These are phyloP conservation scores for Cossypha heuglini DNA, from an alignment of 2,797 vertebrate species.

Conservation along the genomic window DNA sequence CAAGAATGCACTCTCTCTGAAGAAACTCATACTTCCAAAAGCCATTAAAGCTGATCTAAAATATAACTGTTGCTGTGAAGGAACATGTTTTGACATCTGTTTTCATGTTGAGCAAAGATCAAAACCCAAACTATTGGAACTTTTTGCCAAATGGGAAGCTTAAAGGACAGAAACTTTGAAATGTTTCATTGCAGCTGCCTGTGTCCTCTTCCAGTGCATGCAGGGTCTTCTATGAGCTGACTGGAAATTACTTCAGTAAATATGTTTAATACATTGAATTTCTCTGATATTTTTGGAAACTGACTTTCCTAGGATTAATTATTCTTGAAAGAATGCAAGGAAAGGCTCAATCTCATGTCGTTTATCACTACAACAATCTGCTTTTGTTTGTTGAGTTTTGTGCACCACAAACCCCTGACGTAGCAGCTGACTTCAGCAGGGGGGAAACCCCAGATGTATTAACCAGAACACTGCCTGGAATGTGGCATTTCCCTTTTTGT, in stretches of 20 bases:
- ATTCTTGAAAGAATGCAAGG: background rate
- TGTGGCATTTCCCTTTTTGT: background rate
- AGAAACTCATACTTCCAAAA: background rate
- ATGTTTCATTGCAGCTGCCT: background rate
- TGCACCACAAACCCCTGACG: background rate
- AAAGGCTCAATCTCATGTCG: background rate
- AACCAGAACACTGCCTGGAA: background rate
- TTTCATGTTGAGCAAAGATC: background rate
- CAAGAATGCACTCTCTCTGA: background rate
- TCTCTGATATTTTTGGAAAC: background rate
- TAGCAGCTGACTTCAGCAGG: background rate
- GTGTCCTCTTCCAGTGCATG: background rate
- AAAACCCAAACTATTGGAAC: background rate
- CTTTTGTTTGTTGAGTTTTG: background rate
- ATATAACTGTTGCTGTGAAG: background rate
- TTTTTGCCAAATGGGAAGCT: background rate
- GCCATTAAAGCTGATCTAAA: background rate
- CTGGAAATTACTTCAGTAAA: background rate
- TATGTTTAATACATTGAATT: background rate
- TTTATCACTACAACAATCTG: background rate
- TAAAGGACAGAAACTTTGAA: background rate
- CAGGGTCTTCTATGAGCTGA: background rate
- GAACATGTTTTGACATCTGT: background rate
- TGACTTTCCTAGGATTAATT: background rate
- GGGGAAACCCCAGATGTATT: background rate